phyloP scores from a whole-genome alignment of 2,888 invertebrate genomes.

The Lithodes maja region DNA sequence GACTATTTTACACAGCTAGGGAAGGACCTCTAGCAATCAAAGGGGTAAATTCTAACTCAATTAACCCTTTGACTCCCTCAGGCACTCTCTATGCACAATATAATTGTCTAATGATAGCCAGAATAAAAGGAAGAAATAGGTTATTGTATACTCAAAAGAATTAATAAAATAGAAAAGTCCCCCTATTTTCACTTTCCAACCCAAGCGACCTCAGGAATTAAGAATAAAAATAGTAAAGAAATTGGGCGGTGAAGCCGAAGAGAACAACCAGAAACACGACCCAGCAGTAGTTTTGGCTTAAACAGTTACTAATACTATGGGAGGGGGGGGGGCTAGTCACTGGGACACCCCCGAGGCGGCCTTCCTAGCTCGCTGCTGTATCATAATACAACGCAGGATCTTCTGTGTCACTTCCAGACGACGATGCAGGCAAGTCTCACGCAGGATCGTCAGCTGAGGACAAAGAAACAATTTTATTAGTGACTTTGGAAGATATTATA shows the following conservation, averaged over 20 bases:
- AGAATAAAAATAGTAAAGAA: slow-evolving; percentile 9
- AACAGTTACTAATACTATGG: slow-evolving; percentile 17
- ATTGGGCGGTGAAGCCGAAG: background rate
- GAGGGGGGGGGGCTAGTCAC: slow-evolving; percentile 40
- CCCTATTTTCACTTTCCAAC: too few species aligned
- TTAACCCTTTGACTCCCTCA: too few species aligned
- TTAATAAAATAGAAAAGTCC: background rate
- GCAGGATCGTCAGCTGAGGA: slow-evolving; percentile 48
- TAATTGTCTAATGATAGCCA: too few species aligned
- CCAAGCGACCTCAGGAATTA: background rate
- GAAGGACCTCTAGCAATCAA: too few species aligned
- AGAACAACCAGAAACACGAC: slow-evolving; percentile 30
- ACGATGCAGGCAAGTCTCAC: slow-evolving; percentile 42
- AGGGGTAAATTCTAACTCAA: too few species aligned
- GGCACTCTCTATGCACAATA: too few species aligned
- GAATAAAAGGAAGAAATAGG: too few species aligned
- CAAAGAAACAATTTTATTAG: background rate
- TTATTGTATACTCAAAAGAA: background rate
- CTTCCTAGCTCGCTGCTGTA: slow-evolving; percentile 32
- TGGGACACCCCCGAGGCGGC: slow-evolving; percentile 19
- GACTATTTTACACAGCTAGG: too few species aligned
- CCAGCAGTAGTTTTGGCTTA: slow-evolving; percentile 33
- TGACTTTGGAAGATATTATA: background rate
- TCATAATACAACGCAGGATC: slow-evolving; percentile 45
- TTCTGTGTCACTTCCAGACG: slow-evolving; percentile 46